Conservation (phyloP, 1,140 invertebrate genomes). For the Dendroctonus valens region DNA sequence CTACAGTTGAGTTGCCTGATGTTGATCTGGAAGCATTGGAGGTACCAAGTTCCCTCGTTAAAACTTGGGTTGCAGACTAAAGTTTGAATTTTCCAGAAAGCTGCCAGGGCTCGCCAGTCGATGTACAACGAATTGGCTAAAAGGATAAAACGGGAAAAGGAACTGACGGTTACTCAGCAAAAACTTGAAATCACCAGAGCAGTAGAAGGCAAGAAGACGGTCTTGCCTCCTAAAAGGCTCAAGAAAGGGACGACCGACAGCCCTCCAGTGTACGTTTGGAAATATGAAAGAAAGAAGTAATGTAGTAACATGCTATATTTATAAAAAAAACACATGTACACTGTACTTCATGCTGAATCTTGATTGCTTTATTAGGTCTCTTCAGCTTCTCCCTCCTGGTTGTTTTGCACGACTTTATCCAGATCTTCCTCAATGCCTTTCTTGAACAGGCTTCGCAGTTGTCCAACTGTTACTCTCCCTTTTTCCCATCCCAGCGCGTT, state of each 20-base stretch:
- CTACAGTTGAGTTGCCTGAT: constrained; percentile 58
- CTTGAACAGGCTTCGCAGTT: constrained; percentile 39
- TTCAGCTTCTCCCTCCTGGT: too few relatives aligned
- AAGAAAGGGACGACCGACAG: constrained; percentile 64
- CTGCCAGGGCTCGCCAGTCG: constrained; percentile 62
- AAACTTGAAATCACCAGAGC: constrained; percentile 80
- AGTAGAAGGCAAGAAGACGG: constrained; percentile 65
- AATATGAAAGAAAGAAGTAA: constrained; percentile 79
- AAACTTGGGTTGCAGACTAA: constrained; percentile 4
- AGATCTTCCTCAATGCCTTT: not conserved
- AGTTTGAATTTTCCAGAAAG: constrained; percentile 21
- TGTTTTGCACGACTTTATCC: too few relatives aligned
- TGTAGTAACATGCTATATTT: too few relatives aligned
- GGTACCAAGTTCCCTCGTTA: constrained; percentile 40
- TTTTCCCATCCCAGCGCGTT: constrained; percentile 44
- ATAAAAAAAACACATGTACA: too few relatives aligned
- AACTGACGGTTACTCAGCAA: constrained; percentile 76
- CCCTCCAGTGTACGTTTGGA: constrained; percentile 84
- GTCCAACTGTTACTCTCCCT: constrained; percentile 42
- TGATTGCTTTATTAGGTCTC: too few relatives aligned
- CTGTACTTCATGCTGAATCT: too few relatives aligned
- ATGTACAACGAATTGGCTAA: constrained; percentile 78
- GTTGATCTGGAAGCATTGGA: constrained; percentile 56
- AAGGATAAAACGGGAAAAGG: constrained; percentile 77
- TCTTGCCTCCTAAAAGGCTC: constrained; percentile 65